Base-by-base conservation (phyloP, 1,140 invertebrate species). In the Saccostrea echinata region DNA sequence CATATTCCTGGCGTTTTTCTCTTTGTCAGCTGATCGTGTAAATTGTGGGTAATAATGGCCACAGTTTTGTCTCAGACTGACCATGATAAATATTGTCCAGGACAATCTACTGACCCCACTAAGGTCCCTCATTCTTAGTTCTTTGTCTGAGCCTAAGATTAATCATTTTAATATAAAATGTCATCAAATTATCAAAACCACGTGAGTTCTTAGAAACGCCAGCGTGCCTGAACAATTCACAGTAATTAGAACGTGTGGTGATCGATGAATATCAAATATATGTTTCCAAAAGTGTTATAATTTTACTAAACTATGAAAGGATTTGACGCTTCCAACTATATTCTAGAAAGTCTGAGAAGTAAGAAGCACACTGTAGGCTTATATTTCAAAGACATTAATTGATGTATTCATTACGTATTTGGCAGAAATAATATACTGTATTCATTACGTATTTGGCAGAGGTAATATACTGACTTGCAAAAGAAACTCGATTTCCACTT, bases 131-230 rank as follows among this genome's bases (percentile, higher is more conserved):
- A 27, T 76, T 76, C 68, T 12, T 27, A 11, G 11, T 33, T 27
- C 68, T 76, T 76, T 76, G 68, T 76, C 27, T 30, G 68, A 30
- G 68, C 16, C 27, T 9, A 76, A 76, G 68, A 76, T 76, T 76
- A 76, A 76, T 76, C 68, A 76, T 76, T 76, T 76, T 33, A 76
- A 76, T 76, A 76, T 76, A 76, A 76, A 76, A 76, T 76, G 68
- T 76, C 68, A 76, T 76, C 68, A 33, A 76, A 76, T 76, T 30
- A 76, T 30, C 0, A 76, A 16, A 27, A 76, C 11, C 68, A 76
- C 33, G 68, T 12, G 13, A 76, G 30, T 18, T 76, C 68, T 76
- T 76, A 27, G 27, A 76, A 13, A 76, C 27, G 68, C 27, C 68
- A 12, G 30, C 27, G 68, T 30, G 12, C 4, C 43, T 43, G 43